phyloP scores from a whole-genome alignment of 2,113 vertebrate species.

The Bungarus multicinctus region DNA sequence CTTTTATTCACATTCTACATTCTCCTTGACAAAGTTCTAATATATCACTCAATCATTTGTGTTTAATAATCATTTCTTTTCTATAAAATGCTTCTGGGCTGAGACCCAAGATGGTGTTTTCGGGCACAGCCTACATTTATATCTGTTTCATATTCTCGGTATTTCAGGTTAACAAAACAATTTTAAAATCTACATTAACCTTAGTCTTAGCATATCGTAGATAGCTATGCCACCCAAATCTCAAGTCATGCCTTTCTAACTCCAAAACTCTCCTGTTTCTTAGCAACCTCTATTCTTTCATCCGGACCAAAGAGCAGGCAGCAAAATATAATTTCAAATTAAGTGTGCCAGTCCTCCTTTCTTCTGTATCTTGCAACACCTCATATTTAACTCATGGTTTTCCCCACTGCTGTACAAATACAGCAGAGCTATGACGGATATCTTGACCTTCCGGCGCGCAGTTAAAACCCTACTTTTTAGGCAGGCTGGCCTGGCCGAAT shows the following conservation, averaged over 20 bases:
- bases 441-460: too few relatives aligned
- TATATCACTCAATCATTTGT: neutral
- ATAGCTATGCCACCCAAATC: neutral
- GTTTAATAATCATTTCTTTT: neutral
- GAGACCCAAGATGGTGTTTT: neutral
- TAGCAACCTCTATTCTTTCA: neutral
- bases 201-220: neutral
- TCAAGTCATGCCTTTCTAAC: neutral
- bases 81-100: neutral
- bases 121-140: neutral
- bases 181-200: neutral
- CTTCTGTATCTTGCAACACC: neutral
- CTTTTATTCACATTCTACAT: neutral
- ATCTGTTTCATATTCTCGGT: neutral
- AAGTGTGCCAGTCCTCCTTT: neutral
- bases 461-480: too few relatives aligned
- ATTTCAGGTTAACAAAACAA: neutral
- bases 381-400: neutral
- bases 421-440: too few relatives aligned
- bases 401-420: neutral
- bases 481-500: too few relatives aligned
- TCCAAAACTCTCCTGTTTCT: neutral
- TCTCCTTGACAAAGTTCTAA: neutral
- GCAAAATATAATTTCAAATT: neutral
- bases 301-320: neutral